These are phyloP conservation scores for Drosophila hydei DNA, from an alignment of 1,140 invertebrate species.

Conservation along the genomic window DNA sequence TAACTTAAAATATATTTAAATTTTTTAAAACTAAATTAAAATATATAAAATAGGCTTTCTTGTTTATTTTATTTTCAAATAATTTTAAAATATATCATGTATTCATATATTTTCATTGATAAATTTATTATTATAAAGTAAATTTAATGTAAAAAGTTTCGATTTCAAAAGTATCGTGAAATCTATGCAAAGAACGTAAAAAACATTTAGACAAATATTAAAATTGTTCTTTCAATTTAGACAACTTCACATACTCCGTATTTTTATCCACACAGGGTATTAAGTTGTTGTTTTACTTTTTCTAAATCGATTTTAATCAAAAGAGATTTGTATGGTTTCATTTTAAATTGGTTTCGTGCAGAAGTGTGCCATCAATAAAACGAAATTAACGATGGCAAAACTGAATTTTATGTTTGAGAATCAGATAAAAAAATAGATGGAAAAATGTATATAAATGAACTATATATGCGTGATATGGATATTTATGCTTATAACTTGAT, in stretches of 20 bases:
- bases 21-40: no score
- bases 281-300: background rate
- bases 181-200: no score
- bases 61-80: no score
- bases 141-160: no score
- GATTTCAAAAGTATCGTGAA: no score
- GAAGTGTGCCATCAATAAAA: constrained; percentile 44
- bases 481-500: constrained; percentile 53
- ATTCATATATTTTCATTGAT: no score
- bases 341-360: constrained; percentile 31
- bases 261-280: constrained; percentile 15
- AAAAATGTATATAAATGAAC: constrained; percentile 1
- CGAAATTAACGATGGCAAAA: constrained; percentile 46
- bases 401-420: constrained; percentile 22
- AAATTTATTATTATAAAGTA: no score
- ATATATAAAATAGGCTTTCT: no score
- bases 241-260: background rate
- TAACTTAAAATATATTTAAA: no score
- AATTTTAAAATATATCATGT: no score
- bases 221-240: no score
- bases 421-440: constrained; percentile 16
- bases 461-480: constrained; percentile 37
- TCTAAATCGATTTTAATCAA: constrained; percentile 9
- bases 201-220: no score
- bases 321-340: constrained; percentile 26